Percentiles rank a stretch among this genome's conserved stretches.
Evolutionary conservation across 1,140 invertebrate genomes (phyloP).

Genomic region (Papilio dardanus): DNA sequence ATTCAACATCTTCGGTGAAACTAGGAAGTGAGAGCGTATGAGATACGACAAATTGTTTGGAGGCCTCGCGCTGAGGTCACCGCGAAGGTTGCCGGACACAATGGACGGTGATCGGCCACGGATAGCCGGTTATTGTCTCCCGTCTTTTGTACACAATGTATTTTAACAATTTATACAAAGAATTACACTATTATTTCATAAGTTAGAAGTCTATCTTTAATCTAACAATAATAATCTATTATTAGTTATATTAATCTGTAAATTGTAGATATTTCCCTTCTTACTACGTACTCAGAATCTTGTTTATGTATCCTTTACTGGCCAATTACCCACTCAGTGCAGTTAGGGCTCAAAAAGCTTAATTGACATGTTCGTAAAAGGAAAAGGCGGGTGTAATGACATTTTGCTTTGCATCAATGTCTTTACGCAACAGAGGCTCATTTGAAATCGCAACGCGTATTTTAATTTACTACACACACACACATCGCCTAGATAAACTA

Average conservation of each 20-base stretch:
- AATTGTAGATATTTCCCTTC: no score
- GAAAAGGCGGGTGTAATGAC: slow-evolving; percentile 35
- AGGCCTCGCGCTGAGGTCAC: slow-evolving; percentile 45
- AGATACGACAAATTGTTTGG: slow-evolving; percentile 42
- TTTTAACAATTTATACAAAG: background rate
- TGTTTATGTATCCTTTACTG: background rate
- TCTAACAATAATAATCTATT: background rate
- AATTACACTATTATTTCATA: background rate
- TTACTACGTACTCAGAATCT: no score
- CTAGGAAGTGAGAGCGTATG: slow-evolving; percentile 50
- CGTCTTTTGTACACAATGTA: background rate
- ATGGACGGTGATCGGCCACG: background rate
- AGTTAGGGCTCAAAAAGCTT: background rate
- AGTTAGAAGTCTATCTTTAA: background rate
- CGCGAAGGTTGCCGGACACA: slow-evolving; percentile 47
- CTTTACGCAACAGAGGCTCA: slow-evolving; percentile 33
- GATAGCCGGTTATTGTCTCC: slow-evolving; percentile 34
- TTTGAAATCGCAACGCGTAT: slow-evolving; percentile 39
- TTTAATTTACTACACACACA: slow-evolving; percentile 14
- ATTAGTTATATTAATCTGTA: background rate
- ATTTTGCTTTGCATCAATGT: slow-evolving; percentile 31
- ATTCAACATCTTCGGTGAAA: slow-evolving; percentile 39
- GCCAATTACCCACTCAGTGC: background rate
- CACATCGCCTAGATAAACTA: background rate
- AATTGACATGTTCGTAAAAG: background rate